Base-by-base conservation (phyloP, 2,888 invertebrate genomes). In the Steinernema hermaphroditum region DNA sequence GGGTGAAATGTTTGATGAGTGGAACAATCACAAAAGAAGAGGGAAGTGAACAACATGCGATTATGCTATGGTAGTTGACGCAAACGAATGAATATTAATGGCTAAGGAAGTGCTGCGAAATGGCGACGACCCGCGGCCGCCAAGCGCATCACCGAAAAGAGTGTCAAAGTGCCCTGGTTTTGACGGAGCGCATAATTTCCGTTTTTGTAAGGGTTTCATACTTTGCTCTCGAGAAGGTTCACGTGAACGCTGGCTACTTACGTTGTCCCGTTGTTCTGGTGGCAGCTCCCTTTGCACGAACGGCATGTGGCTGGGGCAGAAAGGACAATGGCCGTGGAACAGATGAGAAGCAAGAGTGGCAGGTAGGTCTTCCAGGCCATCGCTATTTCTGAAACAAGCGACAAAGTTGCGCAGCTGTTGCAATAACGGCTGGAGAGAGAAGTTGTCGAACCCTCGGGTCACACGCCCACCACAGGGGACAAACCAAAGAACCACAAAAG, bases 211-310 rank as follows among this genome's bases (percentile, higher is more conserved):
- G n/a, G 6, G 54, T 6, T 54, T 12, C 54, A 12, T 24, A 22
- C 27, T 19, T 19, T n/a, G n/a, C n/a, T n/a, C n/a, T n/a, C n/a
- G n/a, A n/a, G n/a, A n/a, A n/a, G n/a, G 12, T 37, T 37, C 12
- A 37, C 37, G 37, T 37, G 6, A 37, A 8, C 6, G 12, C 4
- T 4, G 12, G 37, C 6, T 16, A 62, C 62, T 62, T 62, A 62
- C 62, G 9, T 62, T 16, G 62, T 62, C 27, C 62, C 62, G 62
- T 62, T 62, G 62, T 62, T 62, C 16, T 62, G 62, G 62, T 62
- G 62, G 32, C 62, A 62, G 29, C 32, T 32, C 2, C 62, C 62
- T 62, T 62, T 62, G 62, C 62, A 62, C 6, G 62, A 62, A 16
- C 62, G 62, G 34, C 62, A 62, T 16, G 62, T 62, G 9, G 62